Evolutionary conservation across 1,140 invertebrate genomes (phyloP), one percentile per base, ranked within the genome.

Genomic region (Epicauta chinensis): DNA sequence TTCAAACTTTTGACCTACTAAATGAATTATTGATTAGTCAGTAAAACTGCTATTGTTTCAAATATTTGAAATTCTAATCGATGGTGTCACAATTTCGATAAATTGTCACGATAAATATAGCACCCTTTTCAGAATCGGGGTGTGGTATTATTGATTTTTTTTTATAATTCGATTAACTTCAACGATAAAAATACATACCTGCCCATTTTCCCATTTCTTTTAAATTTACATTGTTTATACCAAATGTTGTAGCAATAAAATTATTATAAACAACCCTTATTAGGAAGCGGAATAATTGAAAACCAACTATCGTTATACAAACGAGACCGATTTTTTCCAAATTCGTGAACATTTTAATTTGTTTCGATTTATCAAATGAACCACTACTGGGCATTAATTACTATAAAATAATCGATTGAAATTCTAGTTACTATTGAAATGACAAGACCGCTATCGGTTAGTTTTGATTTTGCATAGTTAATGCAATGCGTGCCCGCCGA

Each of bases 161-260:
- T n/a, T n/a, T n/a, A n/a, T n/a, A n/a, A n/a, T n/a, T n/a, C n/a
- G n/a, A n/a, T n/a, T n/a, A n/a, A n/a, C n/a, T n/a, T 7, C 5
- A 16, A 41, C 16, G 30, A 53, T 23, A 53, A 15, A 40, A 50
- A 16, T 29, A 71, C 71, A 69, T 64, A 75, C 75, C 69, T 59
- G 75, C 75, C 74, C 74, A 76, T 58, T 67, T 65, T 54, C 75
- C 75, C 51, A 71, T 65, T 39, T 67, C 55, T 49, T 67, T 58
- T 1, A 76, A 58, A 56, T 76, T 62, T 2, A 75, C 65, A 3
- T 60, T 58, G 44, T 70, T 70, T 17, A 73, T 70, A 39, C 64
- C 53, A 1, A 75, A 46, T 46, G 61, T 57, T 2, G 69, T 66
- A 0, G 71, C 72, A 36, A 74, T 15, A 16, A 73, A 62, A 63